phyloP scores from a whole-genome alignment of 2,888 invertebrate genomes.

The Nymphalis urticae region DNA sequence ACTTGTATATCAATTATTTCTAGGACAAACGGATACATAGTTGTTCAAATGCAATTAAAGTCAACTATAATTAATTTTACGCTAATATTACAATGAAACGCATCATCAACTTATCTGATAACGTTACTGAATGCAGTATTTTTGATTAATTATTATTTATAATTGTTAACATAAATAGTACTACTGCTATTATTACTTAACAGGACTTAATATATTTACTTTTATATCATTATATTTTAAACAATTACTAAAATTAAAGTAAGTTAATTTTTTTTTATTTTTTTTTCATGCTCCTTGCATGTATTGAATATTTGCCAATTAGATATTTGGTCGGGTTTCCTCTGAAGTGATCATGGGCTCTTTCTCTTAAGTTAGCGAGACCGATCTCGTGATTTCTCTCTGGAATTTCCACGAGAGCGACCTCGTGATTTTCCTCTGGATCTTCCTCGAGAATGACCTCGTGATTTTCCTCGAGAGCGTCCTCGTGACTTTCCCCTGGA shows the following conservation, averaged over 20 bases:
- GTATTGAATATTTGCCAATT: no score
- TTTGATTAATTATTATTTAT: neutral
- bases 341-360: slow-evolving; percentile 33
- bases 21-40: slow-evolving; percentile 29
- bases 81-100: slow-evolving; percentile 14
- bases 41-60: slow-evolving; percentile 7
- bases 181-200: no score
- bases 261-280: no score
- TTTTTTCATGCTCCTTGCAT: no score
- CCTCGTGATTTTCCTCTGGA: slow-evolving; percentile 24
- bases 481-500: slow-evolving; percentile 28
- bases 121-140: slow-evolving; percentile 3
- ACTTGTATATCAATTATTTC: slow-evolving; percentile 29
- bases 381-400: slow-evolving; percentile 22
- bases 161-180: no score
- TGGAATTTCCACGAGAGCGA: slow-evolving; percentile 33
- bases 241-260: no score
- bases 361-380: slow-evolving; percentile 28
- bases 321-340: neutral
- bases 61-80: slow-evolving; percentile 22
- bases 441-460: slow-evolving; percentile 11
- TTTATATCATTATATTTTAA: no score
- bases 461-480: slow-evolving; percentile 17
- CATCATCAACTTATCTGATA: slow-evolving; percentile 15
- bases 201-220: no score